Base-by-base conservation (phyloP, 2,888 invertebrate genomes). In the Volucella zonaria region DNA sequence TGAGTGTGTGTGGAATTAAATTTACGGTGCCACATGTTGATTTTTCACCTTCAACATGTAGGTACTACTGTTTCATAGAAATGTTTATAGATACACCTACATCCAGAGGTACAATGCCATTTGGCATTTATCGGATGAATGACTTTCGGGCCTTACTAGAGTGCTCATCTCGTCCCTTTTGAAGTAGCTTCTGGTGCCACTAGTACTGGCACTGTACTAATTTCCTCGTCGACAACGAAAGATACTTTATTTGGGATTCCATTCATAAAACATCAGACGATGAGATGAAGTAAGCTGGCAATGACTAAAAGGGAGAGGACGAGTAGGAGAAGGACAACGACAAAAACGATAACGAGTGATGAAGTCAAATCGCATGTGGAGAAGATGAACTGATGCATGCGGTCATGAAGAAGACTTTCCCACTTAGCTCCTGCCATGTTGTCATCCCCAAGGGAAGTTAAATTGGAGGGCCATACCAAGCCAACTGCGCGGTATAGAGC, bases 1-100 rank as follows among this genome's bases (percentile, higher is more conserved):
- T 23, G 18, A 2, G 40, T 61, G 23, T 47, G 52, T 67, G 47
- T 79, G 73, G 66, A 54, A 59, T 61, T n/a, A 43, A 76, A 76
- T 81, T 71, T 81, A 81, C 66, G 52, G 18, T 82, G 66, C 82
- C 71, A 82, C 82, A 82, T 82, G 82, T 82, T 82, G 82, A 82
- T 77, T 77, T 77, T 77, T 82, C 67, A 73, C 82, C 82, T 82
- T 61, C 67, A 52, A 67, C 66, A 54, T 61, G 66, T 73, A 61
- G 73, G 82, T 77, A 77, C 40, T 54, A 56, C 61, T 45, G 8
- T 23, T 38, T 14, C 9, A 23, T 23, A 23, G 18, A 23, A 23
- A 23, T n/a, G 45, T n/a, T 23, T 47, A 56, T 51, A 43, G 23
- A 43, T 45, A n/a, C 43, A 47, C 45, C 51, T 49, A 51, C 49